Conservation (phyloP, 2,113 vertebrate genomes). For the Mohoua ochrocephala region DNA sequence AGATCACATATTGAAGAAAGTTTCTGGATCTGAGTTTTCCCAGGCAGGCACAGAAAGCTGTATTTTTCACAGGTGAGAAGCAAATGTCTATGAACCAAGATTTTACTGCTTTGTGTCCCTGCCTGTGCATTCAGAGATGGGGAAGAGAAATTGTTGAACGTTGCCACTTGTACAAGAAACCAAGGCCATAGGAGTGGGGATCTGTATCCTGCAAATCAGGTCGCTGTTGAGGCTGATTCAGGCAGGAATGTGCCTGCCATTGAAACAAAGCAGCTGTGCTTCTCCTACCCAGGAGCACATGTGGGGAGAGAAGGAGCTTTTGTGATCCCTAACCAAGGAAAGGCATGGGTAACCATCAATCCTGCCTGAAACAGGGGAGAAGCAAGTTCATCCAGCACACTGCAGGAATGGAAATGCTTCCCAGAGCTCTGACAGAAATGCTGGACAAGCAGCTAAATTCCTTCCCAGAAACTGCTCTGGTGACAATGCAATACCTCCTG, state of each 20-base stretch:
- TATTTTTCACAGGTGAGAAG: neutral
- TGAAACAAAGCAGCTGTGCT: neutral
- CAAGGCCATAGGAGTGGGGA: neutral
- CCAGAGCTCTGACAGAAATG: conserved; percentile 17
- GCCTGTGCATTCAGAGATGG: neutral
- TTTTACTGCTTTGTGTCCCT: neutral
- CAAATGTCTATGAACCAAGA: neutral
- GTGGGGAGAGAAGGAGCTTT: neutral
- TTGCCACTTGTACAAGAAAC: neutral
- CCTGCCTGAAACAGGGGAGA: neutral
- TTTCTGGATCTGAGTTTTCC: neutral
- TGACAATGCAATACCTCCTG: conserved; percentile 18
- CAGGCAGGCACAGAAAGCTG: neutral
- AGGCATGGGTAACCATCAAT: neutral
- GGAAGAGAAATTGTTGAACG: neutral
- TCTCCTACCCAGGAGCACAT: neutral
- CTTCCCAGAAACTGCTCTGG: neutral
- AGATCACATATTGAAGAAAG: neutral
- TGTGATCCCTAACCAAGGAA: neutral
- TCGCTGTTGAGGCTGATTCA: neutral
- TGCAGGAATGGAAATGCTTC: neutral
- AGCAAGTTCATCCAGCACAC: neutral
- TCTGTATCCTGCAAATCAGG: neutral
- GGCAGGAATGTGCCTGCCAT: neutral
- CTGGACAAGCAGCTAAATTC: conserved; percentile 31